A percentile compares a stretch with the other conserved stretches of the same genome.
Conservation (phyloP, 2,113 vertebrate genomes). For the Maccullochella peelii region DNA sequence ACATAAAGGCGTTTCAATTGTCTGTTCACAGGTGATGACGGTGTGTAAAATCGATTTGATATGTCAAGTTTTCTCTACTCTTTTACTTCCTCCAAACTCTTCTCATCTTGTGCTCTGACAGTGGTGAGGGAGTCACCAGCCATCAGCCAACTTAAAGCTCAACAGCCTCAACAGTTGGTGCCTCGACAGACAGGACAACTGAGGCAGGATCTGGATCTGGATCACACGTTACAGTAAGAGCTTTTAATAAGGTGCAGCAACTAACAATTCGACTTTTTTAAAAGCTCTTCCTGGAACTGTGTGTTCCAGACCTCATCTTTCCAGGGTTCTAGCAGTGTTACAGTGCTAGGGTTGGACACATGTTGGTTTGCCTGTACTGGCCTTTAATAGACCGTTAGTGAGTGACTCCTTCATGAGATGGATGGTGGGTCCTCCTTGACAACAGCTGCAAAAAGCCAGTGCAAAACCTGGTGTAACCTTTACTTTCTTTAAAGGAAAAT, state of each 20-base stretch:
- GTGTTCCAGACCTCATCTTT: background rate
- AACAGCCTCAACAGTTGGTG: background rate
- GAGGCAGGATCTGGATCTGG: background rate
- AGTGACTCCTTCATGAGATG: background rate
- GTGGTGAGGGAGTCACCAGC: background rate
- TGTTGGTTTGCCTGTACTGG: background rate
- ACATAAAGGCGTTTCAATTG: conserved; percentile 59
- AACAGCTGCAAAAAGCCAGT: background rate
- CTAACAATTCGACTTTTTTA: background rate
- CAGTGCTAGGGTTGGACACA: background rate
- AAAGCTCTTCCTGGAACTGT: background rate
- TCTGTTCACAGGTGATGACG: conserved; percentile 44
- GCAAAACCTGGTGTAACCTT: background rate
- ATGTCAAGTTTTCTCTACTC: conserved; percentile 15
- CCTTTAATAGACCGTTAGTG: too few species aligned
- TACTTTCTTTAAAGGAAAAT: background rate
- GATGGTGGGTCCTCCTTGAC: background rate
- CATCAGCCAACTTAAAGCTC: background rate
- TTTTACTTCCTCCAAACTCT: conserved; percentile 16
- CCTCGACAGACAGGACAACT: background rate
- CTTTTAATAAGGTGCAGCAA: background rate
- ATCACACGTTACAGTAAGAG: background rate
- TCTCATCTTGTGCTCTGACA: conserved; percentile 45
- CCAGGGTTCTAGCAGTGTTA: conserved; percentile 4
- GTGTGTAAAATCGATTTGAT: conserved; percentile 56